Base-by-base conservation (phyloP, 2,113 vertebrate species). In the Ammodytes dubius region DNA sequence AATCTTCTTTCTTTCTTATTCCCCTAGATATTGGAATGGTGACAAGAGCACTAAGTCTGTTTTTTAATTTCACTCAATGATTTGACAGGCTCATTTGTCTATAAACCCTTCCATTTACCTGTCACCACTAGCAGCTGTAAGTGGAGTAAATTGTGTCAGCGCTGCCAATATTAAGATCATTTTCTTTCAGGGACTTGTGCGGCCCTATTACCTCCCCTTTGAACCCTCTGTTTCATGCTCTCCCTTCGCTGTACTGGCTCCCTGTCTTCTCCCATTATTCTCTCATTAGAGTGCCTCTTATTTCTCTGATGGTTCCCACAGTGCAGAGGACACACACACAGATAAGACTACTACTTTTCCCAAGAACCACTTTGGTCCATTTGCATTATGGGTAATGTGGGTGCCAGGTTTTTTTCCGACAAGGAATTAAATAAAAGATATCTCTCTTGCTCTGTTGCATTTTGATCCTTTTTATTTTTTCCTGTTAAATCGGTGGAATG, bases 271-370 rank as follows among this genome's bases (percentile, higher is more conserved):
- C 52, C 49, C 64, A 74, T 82, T 64, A 74, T 58, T 79, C 75
- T 52, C 1, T 87, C 85, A 73, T 4, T 6, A 0, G 35, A 78
- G 43, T 72, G 77, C 47, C 50, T 79, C 63, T 83, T 11, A 82
- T 87, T 89, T 68, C 3, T 82, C 69, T 82, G 72, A 82, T 84
- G 66, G 87, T 89, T 90, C 82, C 77, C 90, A 89, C 88, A 80
- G 83, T 71, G 58, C 76, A 58, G 59, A 71, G 66, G 60, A 69
- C 74, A 67, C 52, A 54, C 37, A 52, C 35, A 61, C n/a, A 19
- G 27, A 27, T 27, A 27, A 27, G 27, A 19, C n/a, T 13, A 43
- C 4, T 52, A 14, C 0, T 70, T 81, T 66, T 52, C 39, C 66
- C 40, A 17, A 5, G 68, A 27, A 9, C 9, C 19, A 17, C 53